Conservation (phyloP, 2,888 invertebrate species). For the Nephrotoma appendiculata region DNA sequence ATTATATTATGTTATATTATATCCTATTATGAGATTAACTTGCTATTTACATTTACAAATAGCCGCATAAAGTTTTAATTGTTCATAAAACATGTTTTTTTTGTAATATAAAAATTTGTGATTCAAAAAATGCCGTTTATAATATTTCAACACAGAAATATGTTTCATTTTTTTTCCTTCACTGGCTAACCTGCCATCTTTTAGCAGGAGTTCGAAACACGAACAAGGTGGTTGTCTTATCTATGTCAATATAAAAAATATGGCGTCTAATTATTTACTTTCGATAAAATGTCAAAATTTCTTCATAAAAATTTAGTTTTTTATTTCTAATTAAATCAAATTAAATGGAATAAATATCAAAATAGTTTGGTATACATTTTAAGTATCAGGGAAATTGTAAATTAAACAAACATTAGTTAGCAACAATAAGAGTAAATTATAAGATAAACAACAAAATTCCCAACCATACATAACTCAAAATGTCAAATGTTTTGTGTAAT, state of each 20-base stretch:
- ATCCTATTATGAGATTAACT: neutral
- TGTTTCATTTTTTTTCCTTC: neutral
- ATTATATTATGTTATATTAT: neutral
- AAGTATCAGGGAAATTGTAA: neutral
- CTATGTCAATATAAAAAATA: neutral
- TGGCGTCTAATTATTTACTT: neutral
- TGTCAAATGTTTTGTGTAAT: neutral
- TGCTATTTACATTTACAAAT: neutral
- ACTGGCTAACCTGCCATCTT: neutral
- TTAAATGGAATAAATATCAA: neutral
- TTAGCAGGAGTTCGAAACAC: neutral
- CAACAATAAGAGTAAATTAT: neutral
- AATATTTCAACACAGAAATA: neutral
- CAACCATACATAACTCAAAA: neutral
- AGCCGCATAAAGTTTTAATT: neutral
- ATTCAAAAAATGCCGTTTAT: neutral
- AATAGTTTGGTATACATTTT: neutral
- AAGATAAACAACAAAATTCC: neutral
- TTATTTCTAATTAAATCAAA: neutral
- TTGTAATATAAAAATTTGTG: neutral
- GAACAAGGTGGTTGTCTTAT: neutral
- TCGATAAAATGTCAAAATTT: neutral
- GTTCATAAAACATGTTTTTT: neutral
- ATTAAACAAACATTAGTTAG: neutral
- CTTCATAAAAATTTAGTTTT: neutral